A percentile compares a stretch with the other conserved stretches of the same genome.
Conservation (phyloP, 2,113 vertebrate species). For the Nyctibius bracteatus region DNA sequence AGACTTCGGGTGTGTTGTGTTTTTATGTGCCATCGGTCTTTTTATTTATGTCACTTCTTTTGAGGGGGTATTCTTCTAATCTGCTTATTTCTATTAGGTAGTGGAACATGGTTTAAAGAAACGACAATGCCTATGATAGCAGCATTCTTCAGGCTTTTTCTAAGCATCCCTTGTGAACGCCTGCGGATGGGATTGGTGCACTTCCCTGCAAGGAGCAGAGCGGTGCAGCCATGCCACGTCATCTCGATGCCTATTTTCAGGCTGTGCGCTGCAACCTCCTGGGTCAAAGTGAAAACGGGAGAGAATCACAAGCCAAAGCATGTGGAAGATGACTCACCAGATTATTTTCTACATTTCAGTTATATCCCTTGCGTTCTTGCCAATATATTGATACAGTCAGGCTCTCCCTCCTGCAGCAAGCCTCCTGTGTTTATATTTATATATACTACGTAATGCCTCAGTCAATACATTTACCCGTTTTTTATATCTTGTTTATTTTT, state of each 20-base stretch:
- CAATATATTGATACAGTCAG: conserved; percentile 16
- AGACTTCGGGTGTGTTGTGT: not conserved
- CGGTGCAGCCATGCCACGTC: not conserved
- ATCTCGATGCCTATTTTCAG: conserved; percentile 6
- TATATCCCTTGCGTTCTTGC: conserved; percentile 21
- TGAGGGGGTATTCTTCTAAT: not conserved
- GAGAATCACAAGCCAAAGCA: conserved; percentile 27
- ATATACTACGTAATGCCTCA: not conserved
- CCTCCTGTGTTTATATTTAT: not conserved
- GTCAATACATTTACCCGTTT: not conserved
- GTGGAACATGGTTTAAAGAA: not conserved
- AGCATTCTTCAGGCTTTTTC: not conserved
- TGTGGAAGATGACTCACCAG: conserved; percentile 37
- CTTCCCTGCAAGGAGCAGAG: not conserved
- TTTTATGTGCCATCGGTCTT: not conserved
- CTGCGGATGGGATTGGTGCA: not conserved
- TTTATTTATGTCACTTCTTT: not conserved
- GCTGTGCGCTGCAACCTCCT: not conserved
- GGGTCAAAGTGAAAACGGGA: conserved; percentile 9
- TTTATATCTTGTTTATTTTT: not conserved
- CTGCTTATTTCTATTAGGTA: not conserved
- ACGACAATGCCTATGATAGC: not conserved
- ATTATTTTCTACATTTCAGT: conserved; percentile 43
- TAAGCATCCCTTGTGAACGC: not conserved
- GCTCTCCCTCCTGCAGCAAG: not conserved